phyloP scores from a whole-genome alignment of 2,113 vertebrate species.

The Polypterus bichir region DNA sequence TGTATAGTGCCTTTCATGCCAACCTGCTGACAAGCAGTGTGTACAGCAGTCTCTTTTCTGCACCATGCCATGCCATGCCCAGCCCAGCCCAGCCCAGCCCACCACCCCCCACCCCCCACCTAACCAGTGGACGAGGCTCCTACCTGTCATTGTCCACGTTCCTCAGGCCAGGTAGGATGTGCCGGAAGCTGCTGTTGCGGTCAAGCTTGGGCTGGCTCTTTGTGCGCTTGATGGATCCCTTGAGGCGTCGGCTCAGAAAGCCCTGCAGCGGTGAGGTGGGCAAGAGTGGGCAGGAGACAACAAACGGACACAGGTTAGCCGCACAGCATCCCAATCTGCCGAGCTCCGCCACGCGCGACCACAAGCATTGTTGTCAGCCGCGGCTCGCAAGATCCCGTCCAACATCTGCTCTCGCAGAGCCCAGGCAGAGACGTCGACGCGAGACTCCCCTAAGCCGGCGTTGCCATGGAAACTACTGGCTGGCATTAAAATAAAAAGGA shows the following conservation, averaged over 20 bases:
- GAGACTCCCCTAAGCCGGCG: slow-evolving; percentile 59
- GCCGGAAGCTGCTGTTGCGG: slow-evolving; percentile 95
- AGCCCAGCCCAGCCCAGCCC: background rate
- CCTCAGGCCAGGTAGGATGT: slow-evolving; percentile 90
- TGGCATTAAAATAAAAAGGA: slow-evolving; percentile 33
- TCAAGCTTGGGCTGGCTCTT: slow-evolving; percentile 98
- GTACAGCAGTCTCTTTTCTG: too few species aligned
- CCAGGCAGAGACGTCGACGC: slow-evolving; percentile 39
- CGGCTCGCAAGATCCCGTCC: slow-evolving; percentile 27
- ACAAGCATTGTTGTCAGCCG: slow-evolving; percentile 19
- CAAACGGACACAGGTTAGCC: background rate
- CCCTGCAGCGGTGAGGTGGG: slow-evolving; percentile 50
- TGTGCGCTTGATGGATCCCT: slow-evolving; percentile 96
- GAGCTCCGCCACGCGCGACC: slow-evolving; percentile 16
- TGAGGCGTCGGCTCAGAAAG: slow-evolving; percentile 80
- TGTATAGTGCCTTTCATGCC: too few species aligned
- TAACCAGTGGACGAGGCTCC: slow-evolving; percentile 3
- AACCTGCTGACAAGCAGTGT: too few species aligned
- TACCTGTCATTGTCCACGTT: slow-evolving; percentile 90
- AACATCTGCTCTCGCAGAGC: slow-evolving; percentile 41
- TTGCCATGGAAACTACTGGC: slow-evolving; percentile 70
- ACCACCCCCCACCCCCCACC: background rate
- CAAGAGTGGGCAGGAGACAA: slow-evolving; percentile 36
- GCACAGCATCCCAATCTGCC: background rate
- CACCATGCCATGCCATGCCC: too few species aligned